Evolutionary conservation across 2,888 invertebrate species (phyloP).

Genomic region (Drosophila quinaria): DNA sequence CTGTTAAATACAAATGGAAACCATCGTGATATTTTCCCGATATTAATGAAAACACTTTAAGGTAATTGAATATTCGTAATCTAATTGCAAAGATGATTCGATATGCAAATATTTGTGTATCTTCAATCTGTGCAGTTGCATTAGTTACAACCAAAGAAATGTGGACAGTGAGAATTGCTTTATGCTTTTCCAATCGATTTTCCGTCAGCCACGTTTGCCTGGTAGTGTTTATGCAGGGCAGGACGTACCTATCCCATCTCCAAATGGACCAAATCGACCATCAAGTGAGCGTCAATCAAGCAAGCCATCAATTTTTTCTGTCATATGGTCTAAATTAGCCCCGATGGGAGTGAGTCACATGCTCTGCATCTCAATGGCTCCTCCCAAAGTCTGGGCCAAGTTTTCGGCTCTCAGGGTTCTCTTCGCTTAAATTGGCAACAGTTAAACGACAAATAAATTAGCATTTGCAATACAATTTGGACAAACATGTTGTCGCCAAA

Average conservation of each 20-base stretch:
- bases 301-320: conserved; percentile 50
- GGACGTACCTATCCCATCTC: neutral
- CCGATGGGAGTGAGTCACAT: neutral
- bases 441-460: conserved; percentile 77
- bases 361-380: conserved; percentile 22
- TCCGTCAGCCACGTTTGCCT: neutral
- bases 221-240: neutral
- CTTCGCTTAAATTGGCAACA: conserved; percentile 67
- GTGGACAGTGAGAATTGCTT: neutral
- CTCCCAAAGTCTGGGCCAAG: neutral
- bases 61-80: conserved; percentile 37
- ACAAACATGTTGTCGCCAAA: conserved; percentile 28
- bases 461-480: conserved; percentile 78
- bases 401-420: neutral
- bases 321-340: conserved; percentile 31
- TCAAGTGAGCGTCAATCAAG: conserved; percentile 40
- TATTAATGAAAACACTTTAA: conserved; percentile 1
- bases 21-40: neutral
- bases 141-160: neutral
- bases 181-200: conserved; percentile 24
- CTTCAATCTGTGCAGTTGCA: conserved; percentile 1
- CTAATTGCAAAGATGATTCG: conserved; percentile 18
- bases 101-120: conserved; percentile 11
- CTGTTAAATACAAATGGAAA: neutral
- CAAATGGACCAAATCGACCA: conserved; percentile 27